phyloP scores from a whole-genome alignment of 2,797 vertebrate genomes.

The Chromis chromis region DNA sequence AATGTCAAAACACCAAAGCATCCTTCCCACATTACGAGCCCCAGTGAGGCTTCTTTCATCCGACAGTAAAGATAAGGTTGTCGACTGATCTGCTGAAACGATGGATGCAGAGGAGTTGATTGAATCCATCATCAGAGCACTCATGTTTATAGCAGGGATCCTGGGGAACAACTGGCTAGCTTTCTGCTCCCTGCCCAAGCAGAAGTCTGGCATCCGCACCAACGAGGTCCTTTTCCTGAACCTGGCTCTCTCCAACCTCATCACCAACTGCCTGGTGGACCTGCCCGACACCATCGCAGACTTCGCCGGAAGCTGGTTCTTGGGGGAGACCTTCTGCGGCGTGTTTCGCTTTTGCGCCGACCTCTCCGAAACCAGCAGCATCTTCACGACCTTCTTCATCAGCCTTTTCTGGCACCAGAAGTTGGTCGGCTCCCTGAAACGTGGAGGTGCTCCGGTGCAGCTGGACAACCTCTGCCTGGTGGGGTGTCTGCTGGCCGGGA shows the following conservation, averaged over 20 bases:
- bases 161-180: slow-evolving; percentile 85
- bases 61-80: not conserved
- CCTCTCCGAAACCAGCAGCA: slow-evolving; percentile 86
- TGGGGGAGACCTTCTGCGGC: slow-evolving; percentile 76
- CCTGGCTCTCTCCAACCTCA: slow-evolving; percentile 85
- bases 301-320: slow-evolving; percentile 76
- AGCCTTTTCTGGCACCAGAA: slow-evolving; percentile 86
- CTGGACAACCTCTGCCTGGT: slow-evolving; percentile 79
- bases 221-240: slow-evolving; percentile 85
- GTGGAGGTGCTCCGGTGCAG: slow-evolving; percentile 74
- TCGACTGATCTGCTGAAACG: not conserved
- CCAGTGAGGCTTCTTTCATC: not conserved
- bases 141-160: slow-evolving; percentile 82
- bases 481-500: slow-evolving; percentile 69
- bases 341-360: slow-evolving; percentile 79
- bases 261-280: slow-evolving; percentile 86
- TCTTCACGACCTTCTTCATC: slow-evolving; percentile 85
- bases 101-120: slow-evolving; percentile 70
- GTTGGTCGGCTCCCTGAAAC: slow-evolving; percentile 82
- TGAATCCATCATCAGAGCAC: slow-evolving; percentile 71
- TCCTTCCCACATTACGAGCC: slow-evolving; percentile 4
- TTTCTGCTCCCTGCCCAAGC: slow-evolving; percentile 73
- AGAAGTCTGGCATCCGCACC: slow-evolving; percentile 71
- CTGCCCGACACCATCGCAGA: slow-evolving; percentile 80
- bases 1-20: slow-evolving; percentile 29